Conservation (phyloP, 2,888 invertebrate genomes). For the Metallyticus violacea region DNA sequence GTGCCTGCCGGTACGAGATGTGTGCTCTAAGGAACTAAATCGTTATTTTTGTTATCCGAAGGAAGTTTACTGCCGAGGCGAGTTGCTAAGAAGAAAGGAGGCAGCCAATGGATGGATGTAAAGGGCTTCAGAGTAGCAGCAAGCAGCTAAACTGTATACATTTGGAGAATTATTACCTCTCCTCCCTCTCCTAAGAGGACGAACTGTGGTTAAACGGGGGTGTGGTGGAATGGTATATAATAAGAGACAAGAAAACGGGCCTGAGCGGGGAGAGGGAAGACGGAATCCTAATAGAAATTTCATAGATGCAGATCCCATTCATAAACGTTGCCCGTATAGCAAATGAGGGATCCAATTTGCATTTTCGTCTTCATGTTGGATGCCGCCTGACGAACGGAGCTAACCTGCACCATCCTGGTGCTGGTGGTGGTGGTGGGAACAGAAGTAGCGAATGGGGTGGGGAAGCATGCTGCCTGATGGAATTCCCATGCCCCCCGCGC, state of each 20-base stretch:
- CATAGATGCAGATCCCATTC: slow-evolving; percentile 25
- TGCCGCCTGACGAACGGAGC: slow-evolving; percentile 11
- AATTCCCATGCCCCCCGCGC: not conserved
- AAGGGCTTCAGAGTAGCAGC: no score
- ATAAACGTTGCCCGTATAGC: slow-evolving; percentile 21
- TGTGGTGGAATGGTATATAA: slow-evolving; percentile 15
- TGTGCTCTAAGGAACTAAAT: not conserved
- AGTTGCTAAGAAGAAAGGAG: not conserved
- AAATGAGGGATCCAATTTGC: slow-evolving; percentile 18
- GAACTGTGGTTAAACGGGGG: slow-evolving; percentile 16
- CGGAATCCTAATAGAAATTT: slow-evolving; percentile 23
- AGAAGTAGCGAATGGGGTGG: not conserved
- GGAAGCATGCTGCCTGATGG: not conserved
- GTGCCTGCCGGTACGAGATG: not conserved
- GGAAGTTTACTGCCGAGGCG: not conserved
- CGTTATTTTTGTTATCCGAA: not conserved
- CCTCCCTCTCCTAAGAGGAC: not conserved
- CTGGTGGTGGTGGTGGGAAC: not conserved
- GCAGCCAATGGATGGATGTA: not conserved
- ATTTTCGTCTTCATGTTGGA: slow-evolving; percentile 15
- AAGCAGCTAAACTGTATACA: slow-evolving; percentile 14
- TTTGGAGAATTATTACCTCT: slow-evolving; percentile 8
- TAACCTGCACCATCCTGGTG: not conserved
- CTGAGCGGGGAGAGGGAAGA: not conserved
- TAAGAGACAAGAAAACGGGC: slow-evolving; percentile 17